A percentile compares a stretch with the other conserved stretches of the same genome.
Evolutionary conservation across 1,140 invertebrate genomes (phyloP).

Genomic region (Heliconius eleuchia): DNA sequence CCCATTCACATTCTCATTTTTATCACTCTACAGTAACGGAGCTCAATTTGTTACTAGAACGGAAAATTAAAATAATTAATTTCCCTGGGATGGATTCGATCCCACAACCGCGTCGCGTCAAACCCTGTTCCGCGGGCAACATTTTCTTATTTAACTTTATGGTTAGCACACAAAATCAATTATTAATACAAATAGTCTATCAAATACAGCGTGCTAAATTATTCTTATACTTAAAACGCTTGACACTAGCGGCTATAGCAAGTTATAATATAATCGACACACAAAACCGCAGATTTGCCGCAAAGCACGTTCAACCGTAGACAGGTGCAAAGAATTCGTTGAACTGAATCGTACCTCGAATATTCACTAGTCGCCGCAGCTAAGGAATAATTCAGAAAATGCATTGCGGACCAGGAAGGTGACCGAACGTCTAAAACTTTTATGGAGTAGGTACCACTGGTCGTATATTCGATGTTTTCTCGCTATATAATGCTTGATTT

Average conservation of each 20-base stretch:
- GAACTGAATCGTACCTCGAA: slow-evolving; percentile 46
- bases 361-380: slow-evolving; percentile 56
- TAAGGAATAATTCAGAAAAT: slow-evolving; percentile 63
- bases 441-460: slow-evolving; percentile 23
- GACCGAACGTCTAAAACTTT: slow-evolving; percentile 40
- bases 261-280: slow-evolving; percentile 1
- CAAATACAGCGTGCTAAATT: background rate
- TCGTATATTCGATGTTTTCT: background rate
- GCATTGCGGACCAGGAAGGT: slow-evolving; percentile 49
- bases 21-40: background rate
- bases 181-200: too few relatives aligned
- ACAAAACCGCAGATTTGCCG: slow-evolving; percentile 31
- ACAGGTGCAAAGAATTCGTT: slow-evolving; percentile 55
- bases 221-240: background rate
- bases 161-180: too few relatives aligned
- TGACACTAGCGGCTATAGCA: background rate
- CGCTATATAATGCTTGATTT: background rate
- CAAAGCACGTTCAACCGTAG: slow-evolving; percentile 34
- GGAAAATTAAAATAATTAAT: background rate
- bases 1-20: background rate
- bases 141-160: too few relatives aligned
- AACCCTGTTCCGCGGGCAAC: too few relatives aligned
- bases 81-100: too few relatives aligned
- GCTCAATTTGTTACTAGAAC: background rate
- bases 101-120: background rate